Evolutionary conservation across 2,888 invertebrate species (phyloP).

Genomic region (Coleophora deauratella): DNA sequence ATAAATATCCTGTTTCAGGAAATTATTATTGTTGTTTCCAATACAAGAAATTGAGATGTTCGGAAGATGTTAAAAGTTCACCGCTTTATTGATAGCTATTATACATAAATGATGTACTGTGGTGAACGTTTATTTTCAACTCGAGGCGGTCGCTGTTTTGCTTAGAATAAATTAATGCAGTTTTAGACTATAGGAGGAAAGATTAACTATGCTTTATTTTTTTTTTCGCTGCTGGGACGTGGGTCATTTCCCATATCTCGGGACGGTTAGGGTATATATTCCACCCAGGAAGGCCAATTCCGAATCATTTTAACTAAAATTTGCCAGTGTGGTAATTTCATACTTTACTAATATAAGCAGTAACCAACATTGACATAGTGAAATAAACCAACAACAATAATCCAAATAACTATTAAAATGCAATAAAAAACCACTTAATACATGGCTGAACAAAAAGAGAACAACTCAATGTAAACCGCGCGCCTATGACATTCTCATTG

Average conservation of each 20-base stretch:
- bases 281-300: no score
- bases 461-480: slow-evolving; percentile 51
- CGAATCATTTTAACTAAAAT: no score
- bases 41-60: slow-evolving; percentile 73
- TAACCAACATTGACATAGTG: background rate
- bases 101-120: slow-evolving; percentile 67
- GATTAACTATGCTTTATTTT: no score
- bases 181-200: slow-evolving; percentile 5
- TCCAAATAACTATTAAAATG: slow-evolving; percentile 37
- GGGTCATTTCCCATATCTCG: no score
- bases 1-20: slow-evolving; percentile 75
- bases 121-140: slow-evolving; percentile 50
- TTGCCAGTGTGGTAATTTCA: no score
- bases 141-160: slow-evolving; percentile 26
- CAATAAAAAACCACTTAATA: slow-evolving; percentile 48
- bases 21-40: slow-evolving; percentile 71
- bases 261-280: no score
- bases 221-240: no score
- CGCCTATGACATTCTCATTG: slow-evolving; percentile 66
- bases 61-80: slow-evolving; percentile 60
- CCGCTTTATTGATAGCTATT: slow-evolving; percentile 69
- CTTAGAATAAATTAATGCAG: slow-evolving; percentile 9
- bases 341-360: no score
- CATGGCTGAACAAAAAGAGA: slow-evolving; percentile 35
- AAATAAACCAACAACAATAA: slow-evolving; percentile 1